Percentiles rank a stretch among this genome's conserved stretches.
These are phyloP conservation scores for Synaphobranchus kaupii DNA, from an alignment of 2,797 vertebrate genomes.

Conservation along the genomic window DNA sequence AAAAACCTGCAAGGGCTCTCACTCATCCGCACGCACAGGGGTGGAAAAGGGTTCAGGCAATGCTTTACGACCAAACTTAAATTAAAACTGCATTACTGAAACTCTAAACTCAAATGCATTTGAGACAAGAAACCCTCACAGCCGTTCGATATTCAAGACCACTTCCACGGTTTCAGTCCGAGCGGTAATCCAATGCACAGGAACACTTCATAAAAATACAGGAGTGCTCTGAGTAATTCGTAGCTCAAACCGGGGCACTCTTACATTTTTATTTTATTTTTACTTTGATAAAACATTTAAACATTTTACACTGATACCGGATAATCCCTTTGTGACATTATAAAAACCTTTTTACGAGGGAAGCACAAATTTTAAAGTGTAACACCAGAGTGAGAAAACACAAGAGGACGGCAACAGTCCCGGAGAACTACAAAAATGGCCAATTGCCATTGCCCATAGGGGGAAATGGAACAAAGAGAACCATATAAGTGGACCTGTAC, in stretches of 20 bases:
- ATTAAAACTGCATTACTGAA: constrained; percentile 70
- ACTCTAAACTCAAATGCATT: constrained; percentile 63
- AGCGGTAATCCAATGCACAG: constrained; percentile 59
- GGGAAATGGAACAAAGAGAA: constrained; percentile 34
- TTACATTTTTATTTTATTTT: constrained; percentile 2
- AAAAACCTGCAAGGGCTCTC: constrained; percentile 30
- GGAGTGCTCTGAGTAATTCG: constrained; percentile 43
- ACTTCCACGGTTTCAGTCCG: constrained; percentile 57
- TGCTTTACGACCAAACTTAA: constrained; percentile 70
- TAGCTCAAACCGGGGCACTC: constrained; percentile 29
- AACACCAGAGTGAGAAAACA: constrained; percentile 62
- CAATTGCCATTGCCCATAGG: constrained; percentile 37
- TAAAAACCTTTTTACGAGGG: constrained; percentile 56
- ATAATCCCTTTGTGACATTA: constrained; percentile 65
- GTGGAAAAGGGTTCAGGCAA: constrained; percentile 59
- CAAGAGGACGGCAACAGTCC: constrained; percentile 46
- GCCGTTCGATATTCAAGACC: constrained; percentile 46
- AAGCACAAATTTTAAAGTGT: constrained; percentile 61
- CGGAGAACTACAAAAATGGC: constrained; percentile 41
- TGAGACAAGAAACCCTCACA: constrained; percentile 20
- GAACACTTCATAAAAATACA: constrained; percentile 67
- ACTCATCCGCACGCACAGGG: constrained; percentile 46
- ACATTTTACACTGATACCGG: constrained; percentile 59
- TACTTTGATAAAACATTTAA: constrained; percentile 62
- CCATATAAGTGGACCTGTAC: constrained; percentile 25